Conservation (phyloP, 2,797 vertebrate species). For the Protosalanx chinensis region DNA sequence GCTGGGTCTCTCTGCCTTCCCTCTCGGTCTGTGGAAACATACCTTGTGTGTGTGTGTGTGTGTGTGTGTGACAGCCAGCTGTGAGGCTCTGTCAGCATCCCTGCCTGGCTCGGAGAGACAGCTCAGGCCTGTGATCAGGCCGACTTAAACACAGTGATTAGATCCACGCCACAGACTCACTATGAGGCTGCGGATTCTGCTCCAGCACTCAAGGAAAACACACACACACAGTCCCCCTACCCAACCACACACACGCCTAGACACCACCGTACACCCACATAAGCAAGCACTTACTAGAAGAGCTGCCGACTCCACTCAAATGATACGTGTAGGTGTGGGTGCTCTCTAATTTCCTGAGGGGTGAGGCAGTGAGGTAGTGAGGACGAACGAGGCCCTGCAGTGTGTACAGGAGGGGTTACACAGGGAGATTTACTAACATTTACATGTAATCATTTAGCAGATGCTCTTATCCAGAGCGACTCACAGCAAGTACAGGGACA, state of each 20-base stretch:
- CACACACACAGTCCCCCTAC: constrained; percentile 18
- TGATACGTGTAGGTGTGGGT: constrained; percentile 31
- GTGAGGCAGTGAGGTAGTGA: constrained; percentile 37
- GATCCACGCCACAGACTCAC: constrained; percentile 19
- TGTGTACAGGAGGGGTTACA: constrained; percentile 21
- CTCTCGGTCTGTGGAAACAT: constrained; percentile 4
- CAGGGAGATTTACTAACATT: constrained; percentile 23
- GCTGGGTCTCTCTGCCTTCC: constrained; percentile 21
- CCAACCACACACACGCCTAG: not conserved
- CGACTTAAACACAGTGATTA: constrained; percentile 69
- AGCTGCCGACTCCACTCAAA: constrained; percentile 32
- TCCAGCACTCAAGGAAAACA: constrained; percentile 30
- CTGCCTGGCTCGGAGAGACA: constrained; percentile 28
- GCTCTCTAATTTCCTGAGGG: constrained; percentile 52
- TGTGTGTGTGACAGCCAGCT: constrained; percentile 7
- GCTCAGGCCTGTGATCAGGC: constrained; percentile 64
- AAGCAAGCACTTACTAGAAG: constrained; percentile 1
- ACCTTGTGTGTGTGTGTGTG: not conserved
- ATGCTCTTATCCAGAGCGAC: too few relatives aligned
- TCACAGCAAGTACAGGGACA: too few relatives aligned
- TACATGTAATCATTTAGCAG: too few relatives aligned
- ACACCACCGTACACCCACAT: not conserved
- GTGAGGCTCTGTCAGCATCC: constrained; percentile 40
- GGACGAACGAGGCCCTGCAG: constrained; percentile 39
- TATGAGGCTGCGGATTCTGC: constrained; percentile 32